Percentiles rank a stretch among this genome's conserved stretches.
phyloP scores from a whole-genome alignment of 2,888 invertebrate species.

The Cylloceria caligata region DNA sequence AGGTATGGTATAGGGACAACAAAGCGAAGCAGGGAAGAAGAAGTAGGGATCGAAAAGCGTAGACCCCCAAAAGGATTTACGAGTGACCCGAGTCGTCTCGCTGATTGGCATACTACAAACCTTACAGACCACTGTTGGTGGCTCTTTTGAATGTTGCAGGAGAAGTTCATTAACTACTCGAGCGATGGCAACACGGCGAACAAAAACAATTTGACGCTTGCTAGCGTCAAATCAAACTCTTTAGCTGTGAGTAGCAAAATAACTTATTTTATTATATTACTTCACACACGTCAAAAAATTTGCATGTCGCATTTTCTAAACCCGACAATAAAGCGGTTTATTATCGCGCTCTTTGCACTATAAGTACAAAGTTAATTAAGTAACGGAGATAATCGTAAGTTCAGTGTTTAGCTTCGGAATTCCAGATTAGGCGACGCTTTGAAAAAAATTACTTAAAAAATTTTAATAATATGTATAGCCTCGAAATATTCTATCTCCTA shows the following conservation, averaged over 20 bases:
- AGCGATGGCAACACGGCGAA: slow-evolving; percentile 73
- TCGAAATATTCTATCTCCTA: not conserved
- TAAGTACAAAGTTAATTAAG: slow-evolving; percentile 24
- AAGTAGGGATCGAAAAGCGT: slow-evolving; percentile 1
- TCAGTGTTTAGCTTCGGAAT: slow-evolving; percentile 33
- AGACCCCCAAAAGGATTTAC: slow-evolving; percentile 71
- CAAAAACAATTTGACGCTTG: slow-evolving; percentile 77
- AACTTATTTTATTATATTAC: not conserved
- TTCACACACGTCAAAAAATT: not conserved
- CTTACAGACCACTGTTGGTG: slow-evolving; percentile 68
- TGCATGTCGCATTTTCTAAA: not conserved
- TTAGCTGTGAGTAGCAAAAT: slow-evolving; percentile 77
- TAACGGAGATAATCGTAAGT: slow-evolving; percentile 52
- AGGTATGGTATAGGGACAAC: slow-evolving; percentile 76
- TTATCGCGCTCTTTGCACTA: slow-evolving; percentile 39
- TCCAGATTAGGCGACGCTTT: not conserved
- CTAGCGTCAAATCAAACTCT: slow-evolving; percentile 81
- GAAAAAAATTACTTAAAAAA: not conserved
- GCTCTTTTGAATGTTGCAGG: slow-evolving; percentile 77
- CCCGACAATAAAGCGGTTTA: slow-evolving; percentile 57
- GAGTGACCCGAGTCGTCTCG: slow-evolving; percentile 64
- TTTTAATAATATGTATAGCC: not conserved
- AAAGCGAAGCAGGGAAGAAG: slow-evolving; percentile 23
- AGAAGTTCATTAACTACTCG: slow-evolving; percentile 83
- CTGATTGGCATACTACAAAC: slow-evolving; percentile 56